Percentiles rank a stretch among this genome's conserved stretches.
Conservation (phyloP, 1,140 invertebrate genomes). For the Drosophila obscura region DNA sequence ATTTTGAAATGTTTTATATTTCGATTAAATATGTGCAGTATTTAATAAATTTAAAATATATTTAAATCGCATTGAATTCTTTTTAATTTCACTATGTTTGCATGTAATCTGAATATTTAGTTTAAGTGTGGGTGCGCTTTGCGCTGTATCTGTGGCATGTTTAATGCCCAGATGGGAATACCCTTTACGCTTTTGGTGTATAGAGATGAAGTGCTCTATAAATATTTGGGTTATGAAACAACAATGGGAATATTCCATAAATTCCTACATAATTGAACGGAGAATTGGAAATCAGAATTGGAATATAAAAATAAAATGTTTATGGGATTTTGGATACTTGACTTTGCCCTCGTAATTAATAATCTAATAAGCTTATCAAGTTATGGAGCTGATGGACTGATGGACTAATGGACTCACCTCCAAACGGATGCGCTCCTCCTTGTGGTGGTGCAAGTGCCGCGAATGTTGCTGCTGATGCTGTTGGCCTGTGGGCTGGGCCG, state of each 20-base stretch:
- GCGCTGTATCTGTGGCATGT: too few species aligned
- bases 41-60: too few species aligned
- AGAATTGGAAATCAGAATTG: slow-evolving; percentile 34
- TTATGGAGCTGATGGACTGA: neutral
- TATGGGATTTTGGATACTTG: slow-evolving; percentile 16
- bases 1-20: too few species aligned
- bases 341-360: neutral
- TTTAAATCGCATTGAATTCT: too few species aligned
- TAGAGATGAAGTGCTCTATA: slow-evolving; percentile 35
- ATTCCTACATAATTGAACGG: slow-evolving; percentile 49
- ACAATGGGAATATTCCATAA: slow-evolving; percentile 44
- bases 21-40: too few species aligned
- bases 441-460: slow-evolving; percentile 71
- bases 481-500: slow-evolving; percentile 35
- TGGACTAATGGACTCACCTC: slow-evolving; percentile 64
- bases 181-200: slow-evolving; percentile 2
- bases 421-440: slow-evolving; percentile 78
- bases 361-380: too few species aligned
- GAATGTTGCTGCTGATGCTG: slow-evolving; percentile 57
- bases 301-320: slow-evolving; percentile 39
- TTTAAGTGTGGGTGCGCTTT: too few species aligned
- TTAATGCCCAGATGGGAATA: neutral
- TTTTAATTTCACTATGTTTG: too few species aligned
- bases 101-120: too few species aligned
- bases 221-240: slow-evolving; percentile 45